Conservation (phyloP, 1,140 invertebrate genomes). For the Agrilus planipennis region DNA sequence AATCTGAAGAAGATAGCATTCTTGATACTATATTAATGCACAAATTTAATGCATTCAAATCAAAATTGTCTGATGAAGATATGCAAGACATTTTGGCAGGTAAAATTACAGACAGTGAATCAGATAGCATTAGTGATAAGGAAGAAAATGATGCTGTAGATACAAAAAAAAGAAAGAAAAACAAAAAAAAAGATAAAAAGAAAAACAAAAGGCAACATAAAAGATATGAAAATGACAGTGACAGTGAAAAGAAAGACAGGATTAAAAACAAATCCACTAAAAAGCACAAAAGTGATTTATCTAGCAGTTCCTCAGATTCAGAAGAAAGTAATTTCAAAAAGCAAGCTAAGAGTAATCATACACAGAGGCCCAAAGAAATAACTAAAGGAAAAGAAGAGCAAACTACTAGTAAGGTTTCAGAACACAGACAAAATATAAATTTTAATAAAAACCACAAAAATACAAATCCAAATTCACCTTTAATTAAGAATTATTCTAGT, state of each 20-base stretch:
- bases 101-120: constrained; percentile 29
- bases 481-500: constrained; percentile 7
- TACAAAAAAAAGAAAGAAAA: constrained; percentile 14
- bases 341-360: neutral
- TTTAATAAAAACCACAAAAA: too few relatives aligned
- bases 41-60: constrained; percentile 40
- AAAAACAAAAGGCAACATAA: constrained; percentile 15
- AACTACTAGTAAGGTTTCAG: too few relatives aligned
- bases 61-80: constrained; percentile 37
- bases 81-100: constrained; percentile 38
- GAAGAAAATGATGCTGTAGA: constrained; percentile 28
- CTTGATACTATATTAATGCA: constrained; percentile 41
- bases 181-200: constrained; percentile 18
- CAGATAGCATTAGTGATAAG: constrained; percentile 25
- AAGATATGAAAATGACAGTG: constrained; percentile 10
- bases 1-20: constrained; percentile 38
- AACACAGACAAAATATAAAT: too few relatives aligned
- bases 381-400: too few relatives aligned
- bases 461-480: too few relatives aligned
- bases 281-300: too few relatives aligned
- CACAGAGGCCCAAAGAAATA: neutral
- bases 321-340: constrained; percentile 3
- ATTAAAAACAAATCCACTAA: constrained; percentile 11
- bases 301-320: neutral
- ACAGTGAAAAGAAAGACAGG: constrained; percentile 16